Conservation (phyloP, 2,888 invertebrate species). For the Cheilosia urbana region DNA sequence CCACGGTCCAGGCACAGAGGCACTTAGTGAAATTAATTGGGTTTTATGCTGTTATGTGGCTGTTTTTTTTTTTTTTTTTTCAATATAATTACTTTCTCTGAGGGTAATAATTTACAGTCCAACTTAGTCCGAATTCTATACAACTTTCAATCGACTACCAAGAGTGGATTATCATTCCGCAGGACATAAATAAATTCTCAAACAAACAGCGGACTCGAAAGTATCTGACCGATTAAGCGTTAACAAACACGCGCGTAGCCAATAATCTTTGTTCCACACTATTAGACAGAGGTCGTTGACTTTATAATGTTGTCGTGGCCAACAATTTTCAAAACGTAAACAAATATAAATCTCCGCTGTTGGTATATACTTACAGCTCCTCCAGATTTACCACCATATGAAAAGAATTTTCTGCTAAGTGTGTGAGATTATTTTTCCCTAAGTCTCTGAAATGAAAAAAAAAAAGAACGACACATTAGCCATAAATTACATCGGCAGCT, state of each 20-base stretch:
- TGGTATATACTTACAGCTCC: conserved; percentile 88
- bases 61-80: too few species aligned
- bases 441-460: conserved; percentile 87
- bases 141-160: too few species aligned
- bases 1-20: too few species aligned
- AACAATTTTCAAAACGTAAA: conserved; percentile 1
- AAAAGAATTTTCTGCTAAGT: conserved; percentile 89
- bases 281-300: not conserved
- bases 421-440: conserved; percentile 91
- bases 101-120: too few species aligned
- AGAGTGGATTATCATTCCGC: not conserved
- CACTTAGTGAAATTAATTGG: too few species aligned
- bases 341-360: conserved; percentile 12
- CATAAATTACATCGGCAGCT: conserved; percentile 31
- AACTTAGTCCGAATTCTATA: too few species aligned
- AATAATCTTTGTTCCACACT: conserved; percentile 16
- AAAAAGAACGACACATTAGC: conserved; percentile 42
- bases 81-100: too few species aligned
- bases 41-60: too few species aligned
- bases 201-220: not conserved
- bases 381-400: conserved; percentile 88
- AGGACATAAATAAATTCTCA: not conserved
- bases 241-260: not conserved
- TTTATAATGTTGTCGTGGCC: not conserved
- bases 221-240: not conserved